Conservation (phyloP, 2,888 invertebrate species). For the Drosophila quasianomalipes region DNA sequence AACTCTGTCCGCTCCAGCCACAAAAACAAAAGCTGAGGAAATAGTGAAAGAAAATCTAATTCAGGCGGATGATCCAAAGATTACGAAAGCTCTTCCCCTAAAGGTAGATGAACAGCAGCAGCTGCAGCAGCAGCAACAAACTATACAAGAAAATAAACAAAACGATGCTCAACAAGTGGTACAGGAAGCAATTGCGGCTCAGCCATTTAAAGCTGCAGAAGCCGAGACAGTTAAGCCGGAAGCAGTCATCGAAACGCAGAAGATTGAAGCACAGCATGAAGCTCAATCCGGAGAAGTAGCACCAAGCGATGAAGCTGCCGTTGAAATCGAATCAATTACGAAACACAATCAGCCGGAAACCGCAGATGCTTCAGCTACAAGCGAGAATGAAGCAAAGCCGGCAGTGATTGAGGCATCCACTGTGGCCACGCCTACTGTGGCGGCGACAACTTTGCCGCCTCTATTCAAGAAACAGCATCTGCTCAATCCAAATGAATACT, state of each 20-base stretch:
- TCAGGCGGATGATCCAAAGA: background rate
- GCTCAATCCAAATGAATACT: slow-evolving; percentile 59
- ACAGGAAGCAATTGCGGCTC: background rate
- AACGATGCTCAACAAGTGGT: background rate
- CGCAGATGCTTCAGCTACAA: background rate
- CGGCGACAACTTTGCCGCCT: slow-evolving; percentile 48
- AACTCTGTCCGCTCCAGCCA: background rate
- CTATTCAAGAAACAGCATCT: slow-evolving; percentile 56
- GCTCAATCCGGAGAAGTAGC: background rate
- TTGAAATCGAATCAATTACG: background rate
- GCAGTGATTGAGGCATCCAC: background rate
- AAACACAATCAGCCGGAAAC: background rate
- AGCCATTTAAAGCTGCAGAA: background rate
- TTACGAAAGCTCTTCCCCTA: background rate
- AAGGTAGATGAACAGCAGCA: background rate
- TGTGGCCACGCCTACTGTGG: slow-evolving; percentile 2
- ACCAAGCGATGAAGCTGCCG: background rate
- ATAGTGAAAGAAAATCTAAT: background rate
- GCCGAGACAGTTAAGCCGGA: background rate
- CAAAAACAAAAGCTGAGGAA: background rate
- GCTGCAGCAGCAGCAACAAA: background rate
- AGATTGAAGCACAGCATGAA: background rate
- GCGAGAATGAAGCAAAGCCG: background rate
- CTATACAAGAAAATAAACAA: background rate
- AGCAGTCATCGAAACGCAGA: background rate